Conservation (phyloP, 2,888 invertebrate genomes). For the Pterostichus niger region DNA sequence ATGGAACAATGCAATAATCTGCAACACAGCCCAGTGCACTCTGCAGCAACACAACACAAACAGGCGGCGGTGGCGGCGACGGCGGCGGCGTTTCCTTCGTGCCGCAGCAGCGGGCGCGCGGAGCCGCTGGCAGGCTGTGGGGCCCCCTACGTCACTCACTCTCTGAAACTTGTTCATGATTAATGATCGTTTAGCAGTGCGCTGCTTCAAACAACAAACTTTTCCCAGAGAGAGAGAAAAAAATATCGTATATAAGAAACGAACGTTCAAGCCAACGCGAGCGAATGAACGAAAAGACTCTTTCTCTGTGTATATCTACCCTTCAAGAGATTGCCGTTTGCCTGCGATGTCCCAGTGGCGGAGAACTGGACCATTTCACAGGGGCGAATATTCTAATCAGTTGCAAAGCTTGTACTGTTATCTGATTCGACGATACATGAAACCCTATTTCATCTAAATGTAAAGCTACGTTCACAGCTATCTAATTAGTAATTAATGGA, state of each 20-base stretch:
- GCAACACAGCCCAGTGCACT: neutral
- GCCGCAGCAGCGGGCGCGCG: conserved; percentile 69
- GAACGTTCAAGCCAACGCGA: conserved; percentile 74
- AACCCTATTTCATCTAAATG: too few relatives aligned
- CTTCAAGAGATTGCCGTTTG: conserved; percentile 74
- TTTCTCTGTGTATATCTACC: conserved; percentile 75
- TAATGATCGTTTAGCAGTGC: conserved; percentile 80
- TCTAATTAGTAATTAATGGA: too few relatives aligned
- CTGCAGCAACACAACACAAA: neutral
- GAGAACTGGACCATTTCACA: neutral
- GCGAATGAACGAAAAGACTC: conserved; percentile 77
- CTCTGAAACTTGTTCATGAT: conserved; percentile 80
- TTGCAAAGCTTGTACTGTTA: neutral
- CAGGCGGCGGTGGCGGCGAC: neutral
- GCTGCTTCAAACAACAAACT: conserved; percentile 83
- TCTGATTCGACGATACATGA: too few relatives aligned
- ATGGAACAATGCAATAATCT: conserved; percentile 31
- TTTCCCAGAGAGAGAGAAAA: conserved; percentile 82
- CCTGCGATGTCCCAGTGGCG: conserved; percentile 49
- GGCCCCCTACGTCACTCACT: conserved; percentile 77
- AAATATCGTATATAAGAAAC: conserved; percentile 78
- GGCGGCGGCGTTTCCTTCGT: conserved; percentile 59
- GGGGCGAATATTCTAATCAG: neutral
- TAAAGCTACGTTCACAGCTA: too few relatives aligned
- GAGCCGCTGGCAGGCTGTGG: conserved; percentile 73